A percentile compares a stretch with the other conserved stretches of the same genome.
Evolutionary conservation across 2,888 invertebrate species (phyloP).

Genomic region (Athalia circularis): DNA sequence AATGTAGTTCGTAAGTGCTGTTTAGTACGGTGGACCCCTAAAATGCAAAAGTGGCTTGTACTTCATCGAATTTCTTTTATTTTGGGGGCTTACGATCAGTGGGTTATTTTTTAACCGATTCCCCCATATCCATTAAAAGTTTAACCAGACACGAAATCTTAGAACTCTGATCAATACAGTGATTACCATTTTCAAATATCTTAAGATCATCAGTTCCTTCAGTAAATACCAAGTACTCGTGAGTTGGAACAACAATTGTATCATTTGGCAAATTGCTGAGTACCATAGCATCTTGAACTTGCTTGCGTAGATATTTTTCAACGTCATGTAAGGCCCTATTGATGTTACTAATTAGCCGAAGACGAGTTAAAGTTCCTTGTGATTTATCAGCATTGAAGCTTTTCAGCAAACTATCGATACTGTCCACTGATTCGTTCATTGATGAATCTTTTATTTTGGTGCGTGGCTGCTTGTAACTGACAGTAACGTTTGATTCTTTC

Average conservation of each 20-base stretch:
- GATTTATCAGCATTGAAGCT: neutral
- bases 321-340: slow-evolving; percentile 1
- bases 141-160: slow-evolving; percentile 15
- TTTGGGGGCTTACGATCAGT: too few species aligned
- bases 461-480: too few species aligned
- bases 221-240: neutral
- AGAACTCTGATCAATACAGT: slow-evolving; percentile 24
- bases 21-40: too few species aligned
- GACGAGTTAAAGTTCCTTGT: neutral
- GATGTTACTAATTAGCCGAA: slow-evolving; percentile 7
- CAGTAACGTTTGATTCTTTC: too few species aligned
- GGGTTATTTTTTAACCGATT: too few species aligned
- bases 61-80: too few species aligned
- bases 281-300: neutral
- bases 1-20: too few species aligned
- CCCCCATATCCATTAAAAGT: slow-evolving; percentile 20
- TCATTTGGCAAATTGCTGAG: neutral
- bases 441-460: too few species aligned
- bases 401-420: neutral
- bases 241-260: neutral
- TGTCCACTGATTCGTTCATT: too few species aligned
- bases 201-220: neutral
- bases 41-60: too few species aligned
- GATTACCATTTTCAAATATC: neutral
- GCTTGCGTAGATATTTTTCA: slow-evolving; percentile 5